A percentile compares a stretch with the other conserved stretches of the same genome.
Evolutionary conservation across 2,113 vertebrate species (phyloP).

Genomic region (Romanogobio albipinnatus): DNA sequence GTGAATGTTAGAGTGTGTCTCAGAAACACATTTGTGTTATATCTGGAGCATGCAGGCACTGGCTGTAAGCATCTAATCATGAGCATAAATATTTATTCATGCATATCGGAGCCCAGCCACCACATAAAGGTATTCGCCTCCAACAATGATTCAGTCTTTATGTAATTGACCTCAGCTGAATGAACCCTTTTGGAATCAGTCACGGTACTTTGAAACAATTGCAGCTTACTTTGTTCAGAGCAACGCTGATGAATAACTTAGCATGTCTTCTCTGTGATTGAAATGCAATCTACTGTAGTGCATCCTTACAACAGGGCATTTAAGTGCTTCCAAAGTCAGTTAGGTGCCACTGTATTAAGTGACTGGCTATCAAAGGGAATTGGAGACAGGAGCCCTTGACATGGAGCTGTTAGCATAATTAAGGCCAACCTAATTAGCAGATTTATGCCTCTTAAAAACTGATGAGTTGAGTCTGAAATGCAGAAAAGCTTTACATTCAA

Average conservation of each 20-base stretch:
- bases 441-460: slow-evolving; percentile 57
- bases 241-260: slow-evolving; percentile 67
- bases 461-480: slow-evolving; percentile 34
- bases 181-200: slow-evolving; percentile 49
- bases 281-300: slow-evolving; percentile 62
- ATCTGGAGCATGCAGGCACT: background rate
- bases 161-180: slow-evolving; percentile 63
- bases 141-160: slow-evolving; percentile 51
- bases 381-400: slow-evolving; percentile 55
- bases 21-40: background rate
- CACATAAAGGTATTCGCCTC: slow-evolving; percentile 35
- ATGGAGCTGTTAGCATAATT: slow-evolving; percentile 59
- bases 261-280: slow-evolving; percentile 58
- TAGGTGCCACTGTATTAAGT: slow-evolving; percentile 56
- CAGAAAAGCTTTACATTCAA: background rate
- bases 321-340: slow-evolving; percentile 53
- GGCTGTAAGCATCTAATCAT: slow-evolving; percentile 18
- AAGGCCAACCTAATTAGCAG: slow-evolving; percentile 57
- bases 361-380: slow-evolving; percentile 60
- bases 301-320: slow-evolving; percentile 43
- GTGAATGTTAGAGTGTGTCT: background rate
- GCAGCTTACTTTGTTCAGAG: slow-evolving; percentile 48
- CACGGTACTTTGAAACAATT: slow-evolving; percentile 26
- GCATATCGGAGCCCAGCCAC: slow-evolving; percentile 39
- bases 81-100: slow-evolving; percentile 63